Percentiles rank a stretch among this genome's conserved stretches.
Conservation (phyloP, 2,888 invertebrate species). For the Leptarthrus brevirostris region DNA sequence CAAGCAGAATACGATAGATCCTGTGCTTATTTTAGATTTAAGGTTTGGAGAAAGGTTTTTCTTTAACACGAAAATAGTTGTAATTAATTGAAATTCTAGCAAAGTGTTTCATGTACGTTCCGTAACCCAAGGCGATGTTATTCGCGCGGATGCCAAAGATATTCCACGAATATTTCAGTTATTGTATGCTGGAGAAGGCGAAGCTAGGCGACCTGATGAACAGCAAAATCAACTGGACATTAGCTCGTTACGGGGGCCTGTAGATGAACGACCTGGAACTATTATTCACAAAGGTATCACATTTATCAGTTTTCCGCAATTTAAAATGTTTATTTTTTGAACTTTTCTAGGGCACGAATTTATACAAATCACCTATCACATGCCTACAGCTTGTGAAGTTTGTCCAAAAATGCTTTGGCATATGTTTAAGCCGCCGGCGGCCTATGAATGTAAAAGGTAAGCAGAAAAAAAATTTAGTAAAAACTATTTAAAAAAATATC, state of each 20-base stretch:
- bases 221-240: slow-evolving; percentile 71
- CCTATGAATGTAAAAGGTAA: slow-evolving; percentile 91
- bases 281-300: slow-evolving; percentile 67
- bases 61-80: no score
- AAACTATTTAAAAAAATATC: not conserved
- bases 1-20: slow-evolving; percentile 90
- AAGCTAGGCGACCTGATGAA: slow-evolving; percentile 83
- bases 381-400: slow-evolving; percentile 97
- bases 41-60: slow-evolving; percentile 75
- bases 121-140: slow-evolving; percentile 99
- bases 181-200: slow-evolving; percentile 96
- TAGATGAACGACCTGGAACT: slow-evolving; percentile 66
- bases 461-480: not conserved
- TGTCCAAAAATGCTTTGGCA: slow-evolving; percentile 98
- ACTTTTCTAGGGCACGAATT: slow-evolving; percentile 85
- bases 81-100: slow-evolving; percentile 69
- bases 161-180: slow-evolving; percentile 98
- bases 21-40: slow-evolving; percentile 93
- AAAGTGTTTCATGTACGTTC: slow-evolving; percentile 99
- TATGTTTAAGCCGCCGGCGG: slow-evolving; percentile 97
- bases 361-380: slow-evolving; percentile 95
- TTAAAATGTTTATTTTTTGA: no score
- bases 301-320: not conserved
- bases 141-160: slow-evolving; percentile 98
- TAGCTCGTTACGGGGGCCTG: slow-evolving; percentile 68